These are phyloP conservation scores for Cynopterus sphinx DNA, from an alignment of 2,797 vertebrate species.

Conservation along the genomic window DNA sequence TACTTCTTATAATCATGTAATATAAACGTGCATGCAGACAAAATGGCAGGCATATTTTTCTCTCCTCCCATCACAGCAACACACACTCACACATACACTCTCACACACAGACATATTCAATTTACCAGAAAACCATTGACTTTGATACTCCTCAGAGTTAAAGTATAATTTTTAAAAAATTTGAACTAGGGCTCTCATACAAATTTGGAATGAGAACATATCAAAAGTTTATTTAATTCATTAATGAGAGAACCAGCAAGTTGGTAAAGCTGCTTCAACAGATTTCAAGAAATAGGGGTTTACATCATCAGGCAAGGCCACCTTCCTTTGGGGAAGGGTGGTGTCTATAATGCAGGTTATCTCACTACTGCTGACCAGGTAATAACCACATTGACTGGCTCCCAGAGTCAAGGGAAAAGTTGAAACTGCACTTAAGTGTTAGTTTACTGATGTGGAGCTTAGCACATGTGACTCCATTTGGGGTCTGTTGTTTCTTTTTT, in stretches of 20 bases:
- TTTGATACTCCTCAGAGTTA: not conserved
- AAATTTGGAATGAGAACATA: not conserved
- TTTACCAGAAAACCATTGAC: not conserved
- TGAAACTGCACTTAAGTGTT: not conserved
- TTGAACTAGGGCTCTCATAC: not conserved
- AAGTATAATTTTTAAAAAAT: slow-evolving; percentile 39
- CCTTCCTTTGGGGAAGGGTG: not conserved
- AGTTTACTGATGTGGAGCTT: not conserved
- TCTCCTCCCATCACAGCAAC: not conserved
- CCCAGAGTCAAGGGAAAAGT: not conserved
- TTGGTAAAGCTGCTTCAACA: not conserved
- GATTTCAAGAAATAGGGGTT: not conserved
- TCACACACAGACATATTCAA: not conserved
- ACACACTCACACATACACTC: not conserved
- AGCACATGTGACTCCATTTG: not conserved
- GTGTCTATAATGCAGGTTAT: too few species aligned
- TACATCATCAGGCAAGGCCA: not conserved
- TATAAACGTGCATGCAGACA: not conserved
- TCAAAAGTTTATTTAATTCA: not conserved
- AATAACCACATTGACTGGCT: not conserved
- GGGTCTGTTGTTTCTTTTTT: not conserved
- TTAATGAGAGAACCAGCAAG: not conserved
- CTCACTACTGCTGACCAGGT: not conserved
- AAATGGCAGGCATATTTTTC: not conserved
- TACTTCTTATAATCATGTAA: not conserved